phyloP scores from a whole-genome alignment of 2,113 vertebrate genomes.

The Pagrus major region DNA sequence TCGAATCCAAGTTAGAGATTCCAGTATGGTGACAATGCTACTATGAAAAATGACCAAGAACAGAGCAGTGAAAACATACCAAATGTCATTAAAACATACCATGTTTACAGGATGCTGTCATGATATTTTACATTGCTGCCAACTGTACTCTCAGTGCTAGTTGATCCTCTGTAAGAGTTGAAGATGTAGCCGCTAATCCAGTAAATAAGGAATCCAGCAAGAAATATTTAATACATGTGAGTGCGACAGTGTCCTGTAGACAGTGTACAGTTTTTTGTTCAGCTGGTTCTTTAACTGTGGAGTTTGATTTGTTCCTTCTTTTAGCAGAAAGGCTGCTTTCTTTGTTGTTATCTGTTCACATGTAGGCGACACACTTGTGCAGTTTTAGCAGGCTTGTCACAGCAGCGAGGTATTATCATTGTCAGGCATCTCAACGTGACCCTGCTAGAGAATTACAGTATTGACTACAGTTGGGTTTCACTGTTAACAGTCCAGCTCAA shows the following conservation, averaged over 20 bases:
- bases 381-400: background rate
- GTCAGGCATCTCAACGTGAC: background rate
- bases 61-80: too few relatives aligned
- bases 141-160: too few relatives aligned
- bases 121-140: too few relatives aligned
- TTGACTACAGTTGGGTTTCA: background rate
- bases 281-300: background rate
- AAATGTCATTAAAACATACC: too few relatives aligned
- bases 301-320: background rate
- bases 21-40: too few relatives aligned
- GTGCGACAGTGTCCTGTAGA: background rate
- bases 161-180: background rate
- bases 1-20: too few relatives aligned
- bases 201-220: background rate
- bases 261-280: background rate
- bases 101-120: too few relatives aligned
- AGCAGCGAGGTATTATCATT: background rate
- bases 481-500: background rate
- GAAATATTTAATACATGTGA: background rate
- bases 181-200: background rate
- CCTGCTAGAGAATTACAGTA: background rate
- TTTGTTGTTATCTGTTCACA: background rate
- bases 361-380: background rate
- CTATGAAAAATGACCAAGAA: too few relatives aligned
- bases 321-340: background rate